A percentile compares a stretch with the other conserved stretches of the same genome.
These are phyloP conservation scores for Pseudocheirus occidentalis DNA, from an alignment of 2,797 vertebrate genomes.

Conservation along the genomic window DNA sequence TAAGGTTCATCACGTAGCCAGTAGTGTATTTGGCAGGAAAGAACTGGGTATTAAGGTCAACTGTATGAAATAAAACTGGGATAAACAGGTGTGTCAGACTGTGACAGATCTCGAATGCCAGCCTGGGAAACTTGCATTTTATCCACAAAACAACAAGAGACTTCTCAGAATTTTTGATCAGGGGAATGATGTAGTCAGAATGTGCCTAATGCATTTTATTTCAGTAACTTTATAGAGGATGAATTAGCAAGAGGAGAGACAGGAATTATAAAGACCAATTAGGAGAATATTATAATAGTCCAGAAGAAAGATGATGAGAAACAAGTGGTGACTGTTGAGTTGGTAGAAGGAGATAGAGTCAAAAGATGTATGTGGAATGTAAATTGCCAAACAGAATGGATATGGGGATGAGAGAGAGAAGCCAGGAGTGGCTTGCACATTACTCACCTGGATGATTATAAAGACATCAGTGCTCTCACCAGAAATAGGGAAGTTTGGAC, in stretches of 20 bases:
- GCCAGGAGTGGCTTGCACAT: background rate
- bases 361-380: background rate
- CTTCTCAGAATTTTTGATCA: background rate
- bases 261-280: background rate
- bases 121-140: background rate
- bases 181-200: background rate
- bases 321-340: background rate
- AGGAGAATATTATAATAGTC: background rate
- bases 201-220: background rate
- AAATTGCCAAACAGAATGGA: background rate
- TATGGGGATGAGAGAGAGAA: background rate
- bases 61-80: background rate
- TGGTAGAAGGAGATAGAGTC: background rate
- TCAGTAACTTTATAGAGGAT: background rate
- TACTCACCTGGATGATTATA: background rate
- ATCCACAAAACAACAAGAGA: background rate
- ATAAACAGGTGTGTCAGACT: background rate
- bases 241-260: background rate
- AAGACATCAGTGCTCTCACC: background rate
- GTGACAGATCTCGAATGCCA: no score
- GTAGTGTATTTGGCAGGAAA: background rate
- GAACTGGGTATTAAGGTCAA: no score
- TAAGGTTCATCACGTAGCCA: background rate
- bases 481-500: background rate
- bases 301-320: background rate